A percentile compares a stretch with the other conserved stretches of the same genome.
phyloP scores from a whole-genome alignment of 2,113 vertebrate species.

The Stictonetta naevosa region DNA sequence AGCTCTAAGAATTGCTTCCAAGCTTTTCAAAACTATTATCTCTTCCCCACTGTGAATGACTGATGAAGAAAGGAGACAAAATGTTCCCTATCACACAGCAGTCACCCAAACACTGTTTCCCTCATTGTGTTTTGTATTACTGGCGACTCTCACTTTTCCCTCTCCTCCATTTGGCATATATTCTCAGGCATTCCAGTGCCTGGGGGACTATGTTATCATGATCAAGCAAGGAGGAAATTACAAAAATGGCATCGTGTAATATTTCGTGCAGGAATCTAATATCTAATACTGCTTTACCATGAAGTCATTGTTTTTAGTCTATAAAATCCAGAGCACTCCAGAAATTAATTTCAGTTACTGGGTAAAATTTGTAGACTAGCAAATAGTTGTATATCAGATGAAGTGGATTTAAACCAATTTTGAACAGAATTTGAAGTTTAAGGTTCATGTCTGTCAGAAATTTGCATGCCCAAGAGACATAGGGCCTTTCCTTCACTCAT shows the following conservation, averaged over 20 bases:
- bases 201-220: background rate
- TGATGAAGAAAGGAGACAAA: slow-evolving; percentile 10
- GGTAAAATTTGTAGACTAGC: background rate
- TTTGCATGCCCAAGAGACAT: background rate
- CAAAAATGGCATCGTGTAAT: slow-evolving; percentile 14
- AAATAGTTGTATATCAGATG: background rate
- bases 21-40: slow-evolving; percentile 2
- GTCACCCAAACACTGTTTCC: background rate
- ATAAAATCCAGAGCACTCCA: background rate
- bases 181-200: background rate
- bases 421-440: background rate
- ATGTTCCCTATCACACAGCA: background rate
- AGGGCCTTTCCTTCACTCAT: background rate
- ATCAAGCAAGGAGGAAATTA: slow-evolving; percentile 20
- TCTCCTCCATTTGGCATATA: slow-evolving; percentile 18
- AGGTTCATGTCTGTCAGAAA: background rate
- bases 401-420: background rate
- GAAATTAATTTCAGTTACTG: slow-evolving; percentile 7
- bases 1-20: background rate
- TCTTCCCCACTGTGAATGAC: background rate
- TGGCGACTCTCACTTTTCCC: background rate
- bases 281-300: background rate
- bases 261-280: slow-evolving; percentile 8
- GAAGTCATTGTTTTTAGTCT: background rate
- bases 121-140: background rate